A percentile compares a stretch with the other conserved stretches of the same genome.
Evolutionary conservation across 2,797 vertebrate genomes (phyloP).

Genomic region (Kryptopterus vitreolus): DNA sequence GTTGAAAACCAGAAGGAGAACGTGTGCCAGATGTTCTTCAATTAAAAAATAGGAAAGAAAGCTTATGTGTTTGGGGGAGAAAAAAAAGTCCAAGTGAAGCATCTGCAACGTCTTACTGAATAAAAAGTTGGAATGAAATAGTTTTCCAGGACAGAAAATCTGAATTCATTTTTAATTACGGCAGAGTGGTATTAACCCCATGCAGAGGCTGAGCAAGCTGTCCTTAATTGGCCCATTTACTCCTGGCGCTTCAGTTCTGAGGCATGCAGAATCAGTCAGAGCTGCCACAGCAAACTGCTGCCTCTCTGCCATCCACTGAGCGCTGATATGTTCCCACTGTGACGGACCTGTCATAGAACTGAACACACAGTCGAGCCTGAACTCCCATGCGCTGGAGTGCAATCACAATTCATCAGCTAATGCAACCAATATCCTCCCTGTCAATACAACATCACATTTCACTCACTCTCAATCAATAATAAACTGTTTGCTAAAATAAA

Average conservation of each 20-base stretch:
- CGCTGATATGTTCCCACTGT: constrained; percentile 37
- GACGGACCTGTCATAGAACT: constrained; percentile 39
- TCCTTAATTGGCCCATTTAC: constrained; percentile 84
- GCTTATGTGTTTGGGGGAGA: constrained; percentile 59
- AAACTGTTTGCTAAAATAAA: background rate
- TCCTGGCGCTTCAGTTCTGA: constrained; percentile 68
- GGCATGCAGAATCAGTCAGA: constrained; percentile 68
- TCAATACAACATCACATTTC: background rate
- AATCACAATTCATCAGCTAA: background rate
- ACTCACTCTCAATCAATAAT: background rate
- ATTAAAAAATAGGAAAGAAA: constrained; percentile 58
- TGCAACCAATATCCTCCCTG: background rate
- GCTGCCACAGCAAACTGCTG: constrained; percentile 69
- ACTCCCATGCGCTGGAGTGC: background rate
- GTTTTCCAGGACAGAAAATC: constrained; percentile 72
- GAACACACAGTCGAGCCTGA: background rate
- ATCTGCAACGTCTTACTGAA: constrained; percentile 41
- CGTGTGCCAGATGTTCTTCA: constrained; percentile 76
- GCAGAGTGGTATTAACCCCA: constrained; percentile 79
- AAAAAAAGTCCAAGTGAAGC: constrained; percentile 63
- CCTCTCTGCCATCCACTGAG: constrained; percentile 43
- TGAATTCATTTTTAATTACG: constrained; percentile 84
- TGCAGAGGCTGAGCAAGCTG: constrained; percentile 78
- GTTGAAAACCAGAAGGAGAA: constrained; percentile 65
- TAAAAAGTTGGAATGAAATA: constrained; percentile 72